Conservation (phyloP, 2,113 vertebrate genomes). For the Ondatra zibethicus region DNA sequence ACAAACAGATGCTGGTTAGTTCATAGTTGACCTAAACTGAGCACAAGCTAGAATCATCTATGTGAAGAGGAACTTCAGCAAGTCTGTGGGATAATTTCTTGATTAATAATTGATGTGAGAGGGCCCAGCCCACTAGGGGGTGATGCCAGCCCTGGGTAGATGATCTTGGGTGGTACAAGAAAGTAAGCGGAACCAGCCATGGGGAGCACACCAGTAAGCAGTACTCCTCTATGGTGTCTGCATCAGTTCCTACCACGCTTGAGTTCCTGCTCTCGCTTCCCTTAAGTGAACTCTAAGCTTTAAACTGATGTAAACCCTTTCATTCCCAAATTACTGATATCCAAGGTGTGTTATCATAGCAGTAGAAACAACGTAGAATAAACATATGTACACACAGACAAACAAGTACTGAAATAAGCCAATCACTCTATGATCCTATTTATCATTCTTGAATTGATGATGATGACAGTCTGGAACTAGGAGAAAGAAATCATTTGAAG, state of each 20-base stretch:
- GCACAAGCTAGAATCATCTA: background rate
- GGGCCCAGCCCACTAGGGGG: background rate
- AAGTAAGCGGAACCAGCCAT: background rate
- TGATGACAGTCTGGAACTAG: slow-evolving; percentile 34
- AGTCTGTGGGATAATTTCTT: background rate
- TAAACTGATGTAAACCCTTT: background rate
- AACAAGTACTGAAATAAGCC: background rate
- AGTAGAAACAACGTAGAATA: background rate
- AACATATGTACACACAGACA: too few relatives aligned
- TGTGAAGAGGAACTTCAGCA: background rate
- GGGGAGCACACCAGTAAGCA: background rate
- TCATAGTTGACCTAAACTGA: background rate
- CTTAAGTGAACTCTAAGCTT: background rate
- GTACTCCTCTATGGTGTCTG: background rate
- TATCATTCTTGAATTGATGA: slow-evolving; percentile 48
- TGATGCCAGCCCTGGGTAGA: background rate
- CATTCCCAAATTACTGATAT: background rate
- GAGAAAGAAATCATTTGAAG: slow-evolving; percentile 45
- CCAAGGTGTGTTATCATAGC: background rate
- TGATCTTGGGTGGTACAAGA: background rate
- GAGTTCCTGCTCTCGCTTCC: background rate
- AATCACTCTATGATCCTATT: background rate
- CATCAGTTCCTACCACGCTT: background rate
- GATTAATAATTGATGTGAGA: background rate
- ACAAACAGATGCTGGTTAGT: too few relatives aligned